Conservation (phyloP, 2,888 invertebrate species). For the Caenorhabditis virilis region DNA sequence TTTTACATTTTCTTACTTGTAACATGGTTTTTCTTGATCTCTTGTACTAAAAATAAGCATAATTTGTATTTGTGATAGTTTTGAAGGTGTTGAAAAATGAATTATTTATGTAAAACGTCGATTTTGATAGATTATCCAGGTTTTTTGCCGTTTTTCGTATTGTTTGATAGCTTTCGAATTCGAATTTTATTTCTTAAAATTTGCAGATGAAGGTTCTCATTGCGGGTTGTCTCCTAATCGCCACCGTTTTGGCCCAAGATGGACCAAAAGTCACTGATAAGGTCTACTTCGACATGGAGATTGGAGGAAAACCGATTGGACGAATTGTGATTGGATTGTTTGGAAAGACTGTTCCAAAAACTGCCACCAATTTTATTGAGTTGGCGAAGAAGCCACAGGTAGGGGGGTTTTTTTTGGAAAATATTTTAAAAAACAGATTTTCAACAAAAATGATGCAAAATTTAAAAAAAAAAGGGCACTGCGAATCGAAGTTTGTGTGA, state of each 20-base stretch:
- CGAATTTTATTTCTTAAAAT: too few species aligned
- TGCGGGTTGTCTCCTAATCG: background rate
- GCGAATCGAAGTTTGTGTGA: too few species aligned
- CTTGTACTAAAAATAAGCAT: too few species aligned
- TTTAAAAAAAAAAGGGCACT: background rate
- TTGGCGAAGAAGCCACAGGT: constrained; percentile 75
- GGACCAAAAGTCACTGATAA: constrained; percentile 68
- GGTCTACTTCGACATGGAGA: constrained; percentile 79
- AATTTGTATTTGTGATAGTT: too few species aligned
- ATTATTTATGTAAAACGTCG: too few species aligned
- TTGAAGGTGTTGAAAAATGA: too few species aligned
- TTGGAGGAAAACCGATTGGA: constrained; percentile 78
- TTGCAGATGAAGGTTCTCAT: constrained; percentile 5
- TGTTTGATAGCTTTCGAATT: too few species aligned
- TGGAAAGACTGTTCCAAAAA: constrained; percentile 83
- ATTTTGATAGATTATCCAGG: too few species aligned
- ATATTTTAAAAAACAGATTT: too few species aligned
- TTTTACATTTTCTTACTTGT: too few species aligned
- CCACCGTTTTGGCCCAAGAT: constrained; percentile 19
- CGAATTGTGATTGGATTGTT: constrained; percentile 85
- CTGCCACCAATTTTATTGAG: constrained; percentile 83
- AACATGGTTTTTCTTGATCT: too few species aligned
- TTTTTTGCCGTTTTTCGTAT: background rate
- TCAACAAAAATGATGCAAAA: too few species aligned
- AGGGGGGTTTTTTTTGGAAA: constrained; percentile 11